Base-by-base conservation (phyloP, 2,113 vertebrate species). In the Pollachius pollachius region DNA sequence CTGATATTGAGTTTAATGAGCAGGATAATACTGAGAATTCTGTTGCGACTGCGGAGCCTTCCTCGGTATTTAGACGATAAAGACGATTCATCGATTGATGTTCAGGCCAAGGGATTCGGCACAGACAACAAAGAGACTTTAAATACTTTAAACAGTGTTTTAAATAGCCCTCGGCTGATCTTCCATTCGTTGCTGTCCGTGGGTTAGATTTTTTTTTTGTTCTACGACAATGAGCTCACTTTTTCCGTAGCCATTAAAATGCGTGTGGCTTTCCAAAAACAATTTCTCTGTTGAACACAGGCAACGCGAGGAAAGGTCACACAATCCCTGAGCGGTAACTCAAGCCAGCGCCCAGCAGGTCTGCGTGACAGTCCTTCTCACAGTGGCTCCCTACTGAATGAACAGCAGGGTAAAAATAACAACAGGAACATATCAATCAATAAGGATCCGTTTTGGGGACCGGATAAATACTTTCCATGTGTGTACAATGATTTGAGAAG, bases 231-330 rank as follows among this genome's bases (percentile, higher is more conserved):
- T 88, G 76, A 87, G 79, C 66, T 89, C 84, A 90, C 69, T 87
- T 84, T 87, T 91, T 87, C 87, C 88, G 84, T 57, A 76, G 77
- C 67, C 71, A 77, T 83, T 82, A 87, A 82, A 85, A 83, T 37
- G 27, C 73, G 69, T 71, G 30, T 66, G 52, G 68, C 34, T 83
- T 71, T 81, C 81, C 71, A 85, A 85, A 81, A 79, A 74, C 52
- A 41, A 19, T 52, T 73, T 71, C 65, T 63, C 68, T 80, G 76
- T 76, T 73, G 80, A 72, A 80, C 62, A 61, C 30, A 76, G 23
- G 61, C 66, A 19, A 21, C 70, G 30, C 56, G 69, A 74, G 63
- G 71, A 65, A 70, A 73, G 61, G 16, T 78, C 63, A 71, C 76
- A 54, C 18, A 68, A 17, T 54, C 30, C 41, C 56, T 37, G 54